phyloP scores from a whole-genome alignment of 2,797 vertebrate species.

The Crenichthys baileyi region DNA sequence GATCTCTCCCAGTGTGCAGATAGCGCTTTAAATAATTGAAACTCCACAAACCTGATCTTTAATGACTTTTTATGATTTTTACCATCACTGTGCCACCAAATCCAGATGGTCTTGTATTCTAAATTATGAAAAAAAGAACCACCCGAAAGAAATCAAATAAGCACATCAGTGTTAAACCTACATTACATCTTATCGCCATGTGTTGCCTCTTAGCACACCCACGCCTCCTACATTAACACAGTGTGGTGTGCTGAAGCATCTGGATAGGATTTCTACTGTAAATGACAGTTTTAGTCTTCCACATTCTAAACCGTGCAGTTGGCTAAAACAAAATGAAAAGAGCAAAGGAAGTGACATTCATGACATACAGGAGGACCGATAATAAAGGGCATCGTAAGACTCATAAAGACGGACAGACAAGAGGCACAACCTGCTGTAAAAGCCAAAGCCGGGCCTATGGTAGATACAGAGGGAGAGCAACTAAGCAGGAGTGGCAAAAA shows the following conservation, averaged over 20 bases:
- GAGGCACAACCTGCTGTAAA: constrained; percentile 31
- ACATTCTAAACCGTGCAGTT: constrained; percentile 32
- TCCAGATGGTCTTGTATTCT: constrained; percentile 1
- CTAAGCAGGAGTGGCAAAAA: constrained; percentile 24
- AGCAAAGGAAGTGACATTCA: constrained; percentile 62
- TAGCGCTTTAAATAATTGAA: constrained; percentile 19
- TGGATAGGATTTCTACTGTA: constrained; percentile 14
- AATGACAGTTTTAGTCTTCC: constrained; percentile 36
- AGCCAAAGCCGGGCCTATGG: constrained; percentile 44
- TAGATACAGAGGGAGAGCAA: constrained; percentile 12
- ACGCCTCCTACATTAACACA: constrained; percentile 23
- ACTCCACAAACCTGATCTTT: constrained; percentile 24
- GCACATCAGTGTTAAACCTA: background rate
- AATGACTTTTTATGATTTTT: constrained; percentile 12
- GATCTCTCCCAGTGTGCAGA: constrained; percentile 11
- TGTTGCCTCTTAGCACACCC: background rate
- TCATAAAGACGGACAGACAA: constrained; percentile 66
- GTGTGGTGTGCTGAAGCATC: constrained; percentile 17
- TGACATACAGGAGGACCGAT: constrained; percentile 43
- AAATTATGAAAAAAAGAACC: background rate
- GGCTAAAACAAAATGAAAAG: constrained; percentile 44
- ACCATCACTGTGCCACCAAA: constrained; percentile 14
- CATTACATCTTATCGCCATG: background rate
- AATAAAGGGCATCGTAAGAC: constrained; percentile 60
- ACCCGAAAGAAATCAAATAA: background rate